Evolutionary conservation across 2,888 invertebrate genomes (phyloP).

Genomic region (Oxytorus armatus): DNA sequence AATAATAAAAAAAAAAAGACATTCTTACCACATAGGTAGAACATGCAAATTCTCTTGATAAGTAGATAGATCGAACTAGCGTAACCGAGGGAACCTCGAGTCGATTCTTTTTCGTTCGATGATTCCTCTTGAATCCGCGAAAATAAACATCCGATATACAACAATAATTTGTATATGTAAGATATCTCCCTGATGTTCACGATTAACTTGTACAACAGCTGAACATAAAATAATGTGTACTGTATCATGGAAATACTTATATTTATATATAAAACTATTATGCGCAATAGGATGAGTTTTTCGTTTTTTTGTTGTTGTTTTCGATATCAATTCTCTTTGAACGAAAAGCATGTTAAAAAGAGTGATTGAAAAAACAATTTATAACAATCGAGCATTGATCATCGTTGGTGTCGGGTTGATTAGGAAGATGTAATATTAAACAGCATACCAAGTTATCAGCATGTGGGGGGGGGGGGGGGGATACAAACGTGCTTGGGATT

Average conservation of each 20-base stretch:
- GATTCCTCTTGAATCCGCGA: conserved; percentile 29
- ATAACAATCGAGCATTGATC: not conserved
- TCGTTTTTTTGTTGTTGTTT: conserved; percentile 11
- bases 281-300: conserved; percentile 45
- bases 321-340: no score
- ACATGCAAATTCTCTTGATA: conserved; percentile 52
- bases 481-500: conserved; percentile 35
- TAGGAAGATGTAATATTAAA: conserved; percentile 37
- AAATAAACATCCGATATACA: conserved; percentile 52
- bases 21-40: conserved; percentile 59
- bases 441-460: conserved; percentile 24
- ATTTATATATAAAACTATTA: conserved; percentile 67
- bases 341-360: no score
- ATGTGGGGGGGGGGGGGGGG: conserved; percentile 4
- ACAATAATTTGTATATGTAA: conserved; percentile 64
- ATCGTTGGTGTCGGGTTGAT: conserved; percentile 34
- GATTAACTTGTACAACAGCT: conserved; percentile 65
- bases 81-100: conserved; percentile 38
- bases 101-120: conserved; percentile 8
- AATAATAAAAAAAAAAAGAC: conserved; percentile 19
- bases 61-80: conserved; percentile 56
- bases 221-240: conserved; percentile 65
- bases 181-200: conserved; percentile 63
- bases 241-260: conserved; percentile 64
- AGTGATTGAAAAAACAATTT: no score